phyloP scores from a whole-genome alignment of 2,797 vertebrate genomes.

The Peromyscus eremicus region DNA sequence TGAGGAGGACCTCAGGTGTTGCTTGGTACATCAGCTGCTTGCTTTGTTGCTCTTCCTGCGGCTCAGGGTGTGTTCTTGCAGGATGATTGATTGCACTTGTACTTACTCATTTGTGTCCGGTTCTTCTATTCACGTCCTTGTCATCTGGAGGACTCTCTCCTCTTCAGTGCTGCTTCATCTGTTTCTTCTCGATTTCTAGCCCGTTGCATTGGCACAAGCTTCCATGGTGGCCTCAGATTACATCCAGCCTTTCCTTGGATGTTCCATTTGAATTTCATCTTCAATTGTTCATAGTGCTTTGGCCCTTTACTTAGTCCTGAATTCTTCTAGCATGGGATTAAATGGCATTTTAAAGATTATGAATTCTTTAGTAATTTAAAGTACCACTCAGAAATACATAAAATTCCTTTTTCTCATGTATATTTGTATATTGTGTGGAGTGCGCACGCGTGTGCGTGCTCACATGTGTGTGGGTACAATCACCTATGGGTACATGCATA shows the following conservation, averaged over 20 bases:
- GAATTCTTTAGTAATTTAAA: conserved; percentile 5
- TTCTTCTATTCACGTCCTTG: rapidly evolving
- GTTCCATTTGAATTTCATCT: not conserved
- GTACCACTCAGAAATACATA: not conserved
- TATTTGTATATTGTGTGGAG: not conserved
- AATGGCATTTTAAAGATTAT: not conserved
- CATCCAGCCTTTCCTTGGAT: not conserved
- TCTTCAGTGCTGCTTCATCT: not conserved
- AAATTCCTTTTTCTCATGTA: not conserved
- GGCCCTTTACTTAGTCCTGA: not conserved
- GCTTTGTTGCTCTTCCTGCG: not conserved
- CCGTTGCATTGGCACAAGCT: rapidly evolving
- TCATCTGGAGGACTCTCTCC: rapidly evolving
- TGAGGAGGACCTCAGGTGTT: not conserved
- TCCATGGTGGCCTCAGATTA: not conserved
- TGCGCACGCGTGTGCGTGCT: no score
- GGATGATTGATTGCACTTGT: no score
- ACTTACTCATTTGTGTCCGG: not conserved
- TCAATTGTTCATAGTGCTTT: not conserved
- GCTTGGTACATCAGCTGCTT: rapidly evolving
- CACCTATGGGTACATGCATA: not conserved
- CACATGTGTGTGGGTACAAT: no score
- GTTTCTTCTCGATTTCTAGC: not conserved
- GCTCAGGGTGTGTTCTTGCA: not conserved
- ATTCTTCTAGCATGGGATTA: not conserved